Evolutionary conservation across 2,888 invertebrate species (phyloP).

Genomic region (Cremastinae sp.): DNA sequence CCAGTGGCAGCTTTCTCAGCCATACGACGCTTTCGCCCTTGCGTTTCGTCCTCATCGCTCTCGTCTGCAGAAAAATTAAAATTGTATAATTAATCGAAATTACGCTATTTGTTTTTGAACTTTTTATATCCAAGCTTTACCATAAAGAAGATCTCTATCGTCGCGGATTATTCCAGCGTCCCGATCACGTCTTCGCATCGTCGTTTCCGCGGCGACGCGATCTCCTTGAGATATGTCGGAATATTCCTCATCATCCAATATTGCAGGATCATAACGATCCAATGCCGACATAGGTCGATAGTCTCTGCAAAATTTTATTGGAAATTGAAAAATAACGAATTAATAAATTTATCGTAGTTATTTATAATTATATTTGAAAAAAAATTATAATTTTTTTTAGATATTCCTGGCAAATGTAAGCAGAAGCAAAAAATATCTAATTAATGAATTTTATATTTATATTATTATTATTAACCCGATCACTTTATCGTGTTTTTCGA

Average conservation of each 20-base stretch:
- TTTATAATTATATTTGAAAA: too few species aligned
- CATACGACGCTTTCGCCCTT: conserved; percentile 86
- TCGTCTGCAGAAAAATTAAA: conserved; percentile 82
- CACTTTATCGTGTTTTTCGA: too few species aligned
- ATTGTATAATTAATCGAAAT: conserved; percentile 15
- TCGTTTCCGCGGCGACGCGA: conserved; percentile 94
- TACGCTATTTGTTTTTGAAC: background rate
- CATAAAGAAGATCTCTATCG: conserved; percentile 94
- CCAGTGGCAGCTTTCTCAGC: conserved; percentile 95
- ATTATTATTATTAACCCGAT: too few species aligned
- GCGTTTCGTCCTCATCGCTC: conserved; percentile 89
- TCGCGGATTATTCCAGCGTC: conserved; percentile 88
- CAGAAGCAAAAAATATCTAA: too few species aligned
- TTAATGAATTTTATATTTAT: too few species aligned
- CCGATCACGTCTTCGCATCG: conserved; percentile 92
- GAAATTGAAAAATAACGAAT: background rate
- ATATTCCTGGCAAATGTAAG: too few species aligned
- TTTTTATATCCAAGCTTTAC: conserved; percentile 81
- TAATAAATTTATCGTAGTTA: background rate
- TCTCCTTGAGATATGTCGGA: conserved; percentile 93
- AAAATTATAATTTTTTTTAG: too few species aligned
- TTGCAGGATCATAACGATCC: conserved; percentile 94
- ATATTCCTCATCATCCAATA: conserved; percentile 93
- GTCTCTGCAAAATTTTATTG: conserved; percentile 84
- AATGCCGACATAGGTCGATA: conserved; percentile 97